A percentile compares a stretch with the other conserved stretches of the same genome.
These are phyloP conservation scores for Thamnaconus septentrionalis DNA, from an alignment of 2,113 vertebrate species.

Conservation along the genomic window DNA sequence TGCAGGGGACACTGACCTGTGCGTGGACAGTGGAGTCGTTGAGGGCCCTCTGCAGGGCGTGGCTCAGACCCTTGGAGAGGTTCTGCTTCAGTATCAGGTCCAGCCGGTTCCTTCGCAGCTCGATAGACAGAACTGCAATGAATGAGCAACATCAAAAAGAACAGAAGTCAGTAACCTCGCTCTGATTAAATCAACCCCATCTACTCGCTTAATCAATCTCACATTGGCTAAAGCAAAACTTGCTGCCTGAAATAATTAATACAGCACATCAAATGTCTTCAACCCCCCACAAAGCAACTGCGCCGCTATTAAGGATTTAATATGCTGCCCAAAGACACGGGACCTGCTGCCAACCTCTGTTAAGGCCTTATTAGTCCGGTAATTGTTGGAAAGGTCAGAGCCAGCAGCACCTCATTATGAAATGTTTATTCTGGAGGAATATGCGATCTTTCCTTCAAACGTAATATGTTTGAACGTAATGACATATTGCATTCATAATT, in stretches of 20 bases:
- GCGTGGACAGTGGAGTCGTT: slow-evolving; percentile 78
- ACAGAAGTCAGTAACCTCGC: background rate
- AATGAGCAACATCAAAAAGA: background rate
- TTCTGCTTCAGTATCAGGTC: slow-evolving; percentile 82
- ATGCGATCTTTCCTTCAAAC: slow-evolving; percentile 7
- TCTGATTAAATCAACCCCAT: too few relatives aligned
- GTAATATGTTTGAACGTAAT: too few relatives aligned
- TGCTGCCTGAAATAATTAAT: too few relatives aligned
- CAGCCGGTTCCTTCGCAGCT: slow-evolving; percentile 79
- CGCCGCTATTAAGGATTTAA: too few relatives aligned
- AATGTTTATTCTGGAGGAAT: slow-evolving; percentile 24
- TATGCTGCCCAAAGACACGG: too few relatives aligned
- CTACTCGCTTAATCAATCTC: too few relatives aligned
- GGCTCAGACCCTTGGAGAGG: slow-evolving; percentile 86
- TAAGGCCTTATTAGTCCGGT: background rate
- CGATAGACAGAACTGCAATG: slow-evolving; percentile 86
- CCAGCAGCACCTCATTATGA: slow-evolving; percentile 11
- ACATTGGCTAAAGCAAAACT: too few relatives aligned
- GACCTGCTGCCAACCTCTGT: background rate
- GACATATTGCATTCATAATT: too few relatives aligned
- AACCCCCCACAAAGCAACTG: too few relatives aligned
- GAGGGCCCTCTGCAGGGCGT: slow-evolving; percentile 85
- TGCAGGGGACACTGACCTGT: slow-evolving; percentile 75
- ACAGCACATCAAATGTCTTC: too few relatives aligned
- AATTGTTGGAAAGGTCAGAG: slow-evolving; percentile 9